phyloP scores from a whole-genome alignment of 2,113 vertebrate species.

The Phocoena phocoena region DNA sequence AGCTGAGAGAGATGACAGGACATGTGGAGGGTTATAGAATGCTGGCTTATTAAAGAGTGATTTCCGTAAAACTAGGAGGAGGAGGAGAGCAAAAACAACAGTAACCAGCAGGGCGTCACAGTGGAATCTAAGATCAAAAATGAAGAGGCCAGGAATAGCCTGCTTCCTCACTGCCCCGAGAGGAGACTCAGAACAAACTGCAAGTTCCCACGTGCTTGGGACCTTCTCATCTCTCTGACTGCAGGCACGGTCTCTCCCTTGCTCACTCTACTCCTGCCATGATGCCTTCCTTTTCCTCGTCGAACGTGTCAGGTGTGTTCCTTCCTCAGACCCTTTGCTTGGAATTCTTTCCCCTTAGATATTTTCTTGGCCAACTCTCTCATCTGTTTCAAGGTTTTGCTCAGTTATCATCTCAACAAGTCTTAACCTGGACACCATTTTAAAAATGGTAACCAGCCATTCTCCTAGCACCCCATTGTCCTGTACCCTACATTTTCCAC shows the following conservation, averaged over 20 bases:
- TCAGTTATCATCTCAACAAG: background rate
- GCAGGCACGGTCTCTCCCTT: background rate
- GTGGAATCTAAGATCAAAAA: background rate
- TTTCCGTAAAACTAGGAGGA: background rate
- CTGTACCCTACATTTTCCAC: background rate
- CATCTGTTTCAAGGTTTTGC: background rate
- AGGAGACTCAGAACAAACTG: background rate
- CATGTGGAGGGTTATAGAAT: too few relatives aligned
- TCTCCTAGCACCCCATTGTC: too few relatives aligned
- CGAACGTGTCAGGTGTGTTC: background rate
- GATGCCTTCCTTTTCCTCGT: background rate
- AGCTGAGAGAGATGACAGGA: background rate
- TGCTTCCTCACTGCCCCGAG: background rate
- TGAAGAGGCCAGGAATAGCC: background rate
- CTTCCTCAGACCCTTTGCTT: background rate
- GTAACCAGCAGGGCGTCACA: background rate
- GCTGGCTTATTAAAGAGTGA: background rate
- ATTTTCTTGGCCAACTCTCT: background rate
- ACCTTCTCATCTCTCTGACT: background rate
- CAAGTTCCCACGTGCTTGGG: rapidly evolving
- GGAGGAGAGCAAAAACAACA: background rate
- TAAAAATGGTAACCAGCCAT: background rate
- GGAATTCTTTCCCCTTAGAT: background rate
- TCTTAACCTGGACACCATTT: background rate
- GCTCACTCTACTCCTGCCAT: background rate